Evolutionary conservation across 1,140 invertebrate species (phyloP).

Genomic region (Aphelenchoides fujianensis): DNA sequence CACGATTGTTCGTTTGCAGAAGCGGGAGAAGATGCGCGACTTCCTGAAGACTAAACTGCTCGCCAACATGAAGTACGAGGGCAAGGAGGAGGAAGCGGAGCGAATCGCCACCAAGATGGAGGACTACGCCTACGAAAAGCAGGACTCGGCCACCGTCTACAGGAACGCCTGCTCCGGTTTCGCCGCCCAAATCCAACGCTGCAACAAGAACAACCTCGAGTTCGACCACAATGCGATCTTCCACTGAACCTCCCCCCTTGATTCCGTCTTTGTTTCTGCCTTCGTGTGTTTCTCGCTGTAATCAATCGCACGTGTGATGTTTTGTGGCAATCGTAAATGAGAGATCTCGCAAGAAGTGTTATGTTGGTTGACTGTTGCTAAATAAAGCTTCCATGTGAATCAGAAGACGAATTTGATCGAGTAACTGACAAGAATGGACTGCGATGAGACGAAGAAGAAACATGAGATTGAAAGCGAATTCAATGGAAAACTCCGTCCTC

Average conservation of each 20-base stretch:
- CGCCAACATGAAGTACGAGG: not conserved
- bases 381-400: too few relatives aligned
- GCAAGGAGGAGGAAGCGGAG: not conserved
- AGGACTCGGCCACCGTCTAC: not conserved
- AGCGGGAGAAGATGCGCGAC: not conserved
- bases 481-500: too few relatives aligned
- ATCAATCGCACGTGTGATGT: too few relatives aligned
- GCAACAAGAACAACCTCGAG: not conserved
- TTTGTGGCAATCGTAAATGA: too few relatives aligned
- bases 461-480: too few relatives aligned
- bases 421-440: too few relatives aligned
- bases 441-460: too few relatives aligned
- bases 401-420: too few relatives aligned
- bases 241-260: not conserved
- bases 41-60: not conserved
- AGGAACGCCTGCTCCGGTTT: not conserved
- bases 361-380: too few relatives aligned
- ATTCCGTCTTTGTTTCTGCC: slow-evolving; percentile 5
- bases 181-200: not conserved
- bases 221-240: slow-evolving; percentile 1
- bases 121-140: not conserved
- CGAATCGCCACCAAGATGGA: not conserved
- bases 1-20: not conserved
- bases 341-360: too few relatives aligned
- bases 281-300: too few relatives aligned